phyloP scores from a whole-genome alignment of 2,888 invertebrate genomes.

The Iselma pallidipennis region DNA sequence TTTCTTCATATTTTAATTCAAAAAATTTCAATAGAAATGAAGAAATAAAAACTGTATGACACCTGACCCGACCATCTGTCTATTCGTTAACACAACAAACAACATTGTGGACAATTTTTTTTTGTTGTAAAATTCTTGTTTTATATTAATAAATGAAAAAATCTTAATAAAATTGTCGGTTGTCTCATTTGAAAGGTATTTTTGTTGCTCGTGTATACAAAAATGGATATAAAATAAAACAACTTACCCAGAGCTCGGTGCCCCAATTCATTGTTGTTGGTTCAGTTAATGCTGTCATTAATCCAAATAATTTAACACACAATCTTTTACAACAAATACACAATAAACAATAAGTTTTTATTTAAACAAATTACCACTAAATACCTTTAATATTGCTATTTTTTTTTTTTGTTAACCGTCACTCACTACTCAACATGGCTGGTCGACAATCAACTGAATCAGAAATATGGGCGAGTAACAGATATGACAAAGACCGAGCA shows the following conservation, averaged over 20 bases:
- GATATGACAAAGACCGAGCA: not conserved
- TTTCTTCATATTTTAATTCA: not conserved
- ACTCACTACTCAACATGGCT: constrained; percentile 52
- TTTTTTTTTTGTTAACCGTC: too few species aligned
- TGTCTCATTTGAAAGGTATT: not conserved
- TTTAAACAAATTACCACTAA: too few species aligned
- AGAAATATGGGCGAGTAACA: not conserved
- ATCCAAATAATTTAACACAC: constrained; percentile 41
- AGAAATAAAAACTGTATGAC: constrained; percentile 10
- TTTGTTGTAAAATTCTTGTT: not conserved
- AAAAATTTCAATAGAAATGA: not conserved
- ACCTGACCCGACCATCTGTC: constrained; percentile 19
- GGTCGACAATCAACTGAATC: constrained; percentile 8
- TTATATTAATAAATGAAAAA: not conserved
- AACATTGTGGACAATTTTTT: too few species aligned
- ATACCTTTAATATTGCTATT: too few species aligned
- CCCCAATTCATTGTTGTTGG: constrained; percentile 66
- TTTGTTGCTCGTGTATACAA: not conserved
- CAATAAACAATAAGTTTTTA: too few species aligned
- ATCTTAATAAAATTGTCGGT: not conserved
- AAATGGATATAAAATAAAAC: not conserved
- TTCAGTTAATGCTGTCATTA: constrained; percentile 39
- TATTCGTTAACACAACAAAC: too few species aligned
- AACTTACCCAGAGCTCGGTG: constrained; percentile 70
- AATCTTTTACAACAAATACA: constrained; percentile 34